A percentile compares a stretch with the other conserved stretches of the same genome.
phyloP scores from a whole-genome alignment of 2,113 vertebrate species.

The Turnix velox region DNA sequence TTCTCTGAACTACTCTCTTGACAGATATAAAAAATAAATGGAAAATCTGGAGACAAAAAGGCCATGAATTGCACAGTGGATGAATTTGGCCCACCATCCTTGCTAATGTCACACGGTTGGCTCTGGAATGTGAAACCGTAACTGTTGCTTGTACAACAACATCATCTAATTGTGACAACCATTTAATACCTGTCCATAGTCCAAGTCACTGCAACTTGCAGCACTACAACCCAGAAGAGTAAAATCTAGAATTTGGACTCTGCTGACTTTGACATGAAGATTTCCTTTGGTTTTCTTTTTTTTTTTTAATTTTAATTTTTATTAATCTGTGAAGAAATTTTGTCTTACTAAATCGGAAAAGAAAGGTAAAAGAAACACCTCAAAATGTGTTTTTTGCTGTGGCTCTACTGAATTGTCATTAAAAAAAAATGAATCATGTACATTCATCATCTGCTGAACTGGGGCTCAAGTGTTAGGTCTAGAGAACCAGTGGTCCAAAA shows the following conservation, averaged over 20 bases:
- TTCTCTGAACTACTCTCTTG: slow-evolving; percentile 46
- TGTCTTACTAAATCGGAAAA: not conserved
- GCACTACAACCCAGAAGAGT: not conserved
- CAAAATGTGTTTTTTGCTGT: not conserved
- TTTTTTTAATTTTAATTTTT: too few species aligned
- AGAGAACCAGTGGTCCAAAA: not conserved
- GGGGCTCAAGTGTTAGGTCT: not conserved
- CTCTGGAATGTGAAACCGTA: not conserved
- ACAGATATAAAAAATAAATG: slow-evolving; percentile 38
- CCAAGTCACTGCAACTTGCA: not conserved
- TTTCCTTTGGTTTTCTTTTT: not conserved
- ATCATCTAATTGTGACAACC: not conserved
- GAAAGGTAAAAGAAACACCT: not conserved
- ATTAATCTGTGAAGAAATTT: not conserved
- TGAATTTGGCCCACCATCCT: not conserved
- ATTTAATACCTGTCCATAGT: not conserved
- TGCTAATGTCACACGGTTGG: rapidly evolving
- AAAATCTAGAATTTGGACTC: not conserved
- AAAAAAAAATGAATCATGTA: not conserved
- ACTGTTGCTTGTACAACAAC: not conserved
- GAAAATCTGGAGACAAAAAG: slow-evolving; percentile 32
- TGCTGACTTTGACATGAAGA: not conserved
- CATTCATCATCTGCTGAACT: not conserved
- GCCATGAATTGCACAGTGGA: not conserved
- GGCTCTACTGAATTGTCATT: not conserved